phyloP scores from a whole-genome alignment of 2,113 vertebrate species.

The Eurypyga helias region DNA sequence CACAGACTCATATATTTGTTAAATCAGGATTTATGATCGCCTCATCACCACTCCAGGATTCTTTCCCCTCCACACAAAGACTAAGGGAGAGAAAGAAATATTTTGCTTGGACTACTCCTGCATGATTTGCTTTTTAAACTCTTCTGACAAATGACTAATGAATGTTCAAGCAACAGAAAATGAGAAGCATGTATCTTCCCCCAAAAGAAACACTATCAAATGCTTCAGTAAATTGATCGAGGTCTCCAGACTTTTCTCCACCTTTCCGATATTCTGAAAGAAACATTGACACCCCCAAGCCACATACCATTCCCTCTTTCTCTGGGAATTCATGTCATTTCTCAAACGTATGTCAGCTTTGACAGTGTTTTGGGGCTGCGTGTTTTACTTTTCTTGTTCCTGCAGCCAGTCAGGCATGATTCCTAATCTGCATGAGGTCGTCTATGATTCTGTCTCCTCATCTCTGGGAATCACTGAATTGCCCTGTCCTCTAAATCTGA shows the following conservation, averaged over 20 bases:
- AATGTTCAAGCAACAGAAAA: neutral
- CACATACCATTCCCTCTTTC: neutral
- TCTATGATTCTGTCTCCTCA: neutral
- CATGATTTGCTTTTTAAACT: neutral
- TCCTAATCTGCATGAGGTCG: neutral
- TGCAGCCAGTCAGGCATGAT: slow-evolving; percentile 29
- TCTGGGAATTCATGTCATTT: neutral
- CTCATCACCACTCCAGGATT: neutral
- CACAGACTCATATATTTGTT: neutral
- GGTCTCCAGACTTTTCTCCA: neutral
- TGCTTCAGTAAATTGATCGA: neutral
- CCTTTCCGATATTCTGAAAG: neutral
- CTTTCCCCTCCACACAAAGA: neutral
- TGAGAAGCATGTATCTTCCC: neutral
- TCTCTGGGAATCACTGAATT: neutral
- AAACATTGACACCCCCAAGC: neutral
- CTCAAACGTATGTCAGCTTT: slow-evolving; percentile 4
- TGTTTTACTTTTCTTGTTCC: neutral
- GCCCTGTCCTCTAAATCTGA: neutral
- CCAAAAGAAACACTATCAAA: neutral
- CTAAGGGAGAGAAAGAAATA: neutral
- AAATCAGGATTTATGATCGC: neutral
- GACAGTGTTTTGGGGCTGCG: neutral
- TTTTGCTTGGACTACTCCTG: neutral
- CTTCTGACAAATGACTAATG: neutral